Conservation (phyloP, 1,140 invertebrate species). For the Brachionus rotundiformis region DNA sequence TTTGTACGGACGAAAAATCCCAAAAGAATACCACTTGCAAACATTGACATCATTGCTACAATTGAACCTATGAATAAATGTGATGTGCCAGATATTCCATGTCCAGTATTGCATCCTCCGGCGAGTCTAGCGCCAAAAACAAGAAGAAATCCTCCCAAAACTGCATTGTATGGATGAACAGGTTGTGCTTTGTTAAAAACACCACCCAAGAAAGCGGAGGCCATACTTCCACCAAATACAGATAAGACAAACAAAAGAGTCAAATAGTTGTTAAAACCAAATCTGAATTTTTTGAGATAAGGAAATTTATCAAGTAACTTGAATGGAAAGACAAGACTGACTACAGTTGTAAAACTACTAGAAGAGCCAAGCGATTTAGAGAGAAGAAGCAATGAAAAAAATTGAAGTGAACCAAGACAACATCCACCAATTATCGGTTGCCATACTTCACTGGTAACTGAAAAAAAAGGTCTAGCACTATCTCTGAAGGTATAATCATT, state of each 20-base stretch:
- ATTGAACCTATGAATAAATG: constrained; percentile 32
- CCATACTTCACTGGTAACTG: constrained; percentile 33
- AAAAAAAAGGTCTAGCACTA: background rate
- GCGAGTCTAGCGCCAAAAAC: constrained; percentile 45
- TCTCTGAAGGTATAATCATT: constrained; percentile 12
- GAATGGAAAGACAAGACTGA: background rate
- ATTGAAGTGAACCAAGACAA: constrained; percentile 31
- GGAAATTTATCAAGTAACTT: background rate
- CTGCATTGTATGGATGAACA: background rate
- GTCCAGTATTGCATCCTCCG: constrained; percentile 43
- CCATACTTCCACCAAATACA: background rate
- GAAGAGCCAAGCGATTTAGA: constrained; percentile 13
- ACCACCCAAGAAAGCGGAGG: background rate
- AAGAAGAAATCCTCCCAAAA: constrained; percentile 36
- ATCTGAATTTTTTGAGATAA: constrained; percentile 3
- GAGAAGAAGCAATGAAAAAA: background rate
- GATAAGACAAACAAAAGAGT: background rate
- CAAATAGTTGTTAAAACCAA: background rate
- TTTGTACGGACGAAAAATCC: background rate
- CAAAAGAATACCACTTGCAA: constrained; percentile 15
- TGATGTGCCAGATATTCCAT: constrained; percentile 28
- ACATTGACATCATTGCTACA: constrained; percentile 33
- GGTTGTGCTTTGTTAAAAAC: background rate
- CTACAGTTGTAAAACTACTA: background rate
- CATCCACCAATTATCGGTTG: constrained; percentile 11